A percentile compares a stretch with the other conserved stretches of the same genome.
phyloP scores from a whole-genome alignment of 2,888 invertebrate genomes.

The Ectemnius continuus region DNA sequence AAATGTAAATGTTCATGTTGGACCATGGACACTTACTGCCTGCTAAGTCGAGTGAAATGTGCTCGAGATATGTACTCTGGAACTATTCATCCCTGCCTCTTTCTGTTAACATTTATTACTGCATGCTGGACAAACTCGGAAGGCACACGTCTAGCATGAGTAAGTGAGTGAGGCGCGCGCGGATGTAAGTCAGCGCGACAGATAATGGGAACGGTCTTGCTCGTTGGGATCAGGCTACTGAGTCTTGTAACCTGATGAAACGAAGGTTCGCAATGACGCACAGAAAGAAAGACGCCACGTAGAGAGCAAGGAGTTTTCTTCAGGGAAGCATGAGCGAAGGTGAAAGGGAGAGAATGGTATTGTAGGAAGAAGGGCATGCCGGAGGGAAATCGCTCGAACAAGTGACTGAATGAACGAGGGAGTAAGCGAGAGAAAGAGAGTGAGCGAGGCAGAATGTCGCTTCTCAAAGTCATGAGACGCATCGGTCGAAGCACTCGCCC shows the following conservation, averaged over 20 bases:
- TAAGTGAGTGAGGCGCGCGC: neutral
- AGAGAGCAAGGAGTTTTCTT: neutral
- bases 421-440: slow-evolving; percentile 33
- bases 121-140: slow-evolving; percentile 5
- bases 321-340: slow-evolving; percentile 10
- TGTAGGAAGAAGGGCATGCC: slow-evolving; percentile 5
- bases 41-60: neutral
- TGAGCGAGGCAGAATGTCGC: slow-evolving; percentile 33
- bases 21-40: neutral
- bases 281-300: neutral
- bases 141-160: slow-evolving; percentile 5
- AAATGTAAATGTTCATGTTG: neutral
- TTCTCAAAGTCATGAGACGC: slow-evolving; percentile 58
- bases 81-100: neutral
- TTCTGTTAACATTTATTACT: slow-evolving; percentile 2
- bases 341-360: slow-evolving; percentile 5
- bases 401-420: slow-evolving; percentile 15
- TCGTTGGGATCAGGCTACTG: slow-evolving; percentile 27
- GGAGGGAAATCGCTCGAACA: slow-evolving; percentile 15
- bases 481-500: slow-evolving; percentile 55
- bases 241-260: neutral
- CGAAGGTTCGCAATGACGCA: neutral
- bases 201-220: slow-evolving; percentile 20
- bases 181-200: slow-evolving; percentile 15
- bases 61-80: neutral